These are phyloP conservation scores for Trochalopteron elliotii DNA, from an alignment of 2,113 vertebrate species.

Conservation along the genomic window DNA sequence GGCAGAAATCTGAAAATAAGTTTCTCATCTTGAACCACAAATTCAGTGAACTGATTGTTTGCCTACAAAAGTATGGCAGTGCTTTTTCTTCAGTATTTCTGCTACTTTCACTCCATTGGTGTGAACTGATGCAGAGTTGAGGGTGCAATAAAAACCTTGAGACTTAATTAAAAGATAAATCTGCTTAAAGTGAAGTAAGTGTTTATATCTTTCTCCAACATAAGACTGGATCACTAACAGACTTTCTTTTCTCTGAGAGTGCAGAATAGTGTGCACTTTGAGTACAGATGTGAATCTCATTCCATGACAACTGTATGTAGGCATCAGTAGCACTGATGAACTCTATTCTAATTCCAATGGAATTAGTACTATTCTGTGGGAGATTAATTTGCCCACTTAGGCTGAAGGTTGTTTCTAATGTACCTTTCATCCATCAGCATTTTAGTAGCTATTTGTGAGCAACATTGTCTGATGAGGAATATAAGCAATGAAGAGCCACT, in stretches of 20 bases:
- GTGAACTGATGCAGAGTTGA: background rate
- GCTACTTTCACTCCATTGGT: background rate
- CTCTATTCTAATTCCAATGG: background rate
- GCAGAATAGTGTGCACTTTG: background rate
- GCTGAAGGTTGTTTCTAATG: background rate
- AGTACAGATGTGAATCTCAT: background rate
- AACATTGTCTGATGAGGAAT: background rate
- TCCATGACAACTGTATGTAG: background rate
- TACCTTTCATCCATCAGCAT: background rate
- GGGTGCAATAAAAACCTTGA: background rate
- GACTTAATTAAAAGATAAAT: background rate
- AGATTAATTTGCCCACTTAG: background rate
- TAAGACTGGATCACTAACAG: background rate
- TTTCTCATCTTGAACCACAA: background rate
- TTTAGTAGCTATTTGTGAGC: background rate
- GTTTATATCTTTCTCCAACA: background rate
- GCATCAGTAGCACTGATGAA: background rate
- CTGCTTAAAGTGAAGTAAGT: background rate
- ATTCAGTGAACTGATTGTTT: background rate
- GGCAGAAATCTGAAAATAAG: background rate
- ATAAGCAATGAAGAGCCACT: background rate
- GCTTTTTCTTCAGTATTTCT: background rate
- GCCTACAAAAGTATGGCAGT: background rate
- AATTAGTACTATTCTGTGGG: background rate
- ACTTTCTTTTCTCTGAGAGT: background rate